Percentiles rank a stretch among this genome's conserved stretches.
phyloP scores from a whole-genome alignment of 2,113 vertebrate species.

The Periophthalmus modestus region DNA sequence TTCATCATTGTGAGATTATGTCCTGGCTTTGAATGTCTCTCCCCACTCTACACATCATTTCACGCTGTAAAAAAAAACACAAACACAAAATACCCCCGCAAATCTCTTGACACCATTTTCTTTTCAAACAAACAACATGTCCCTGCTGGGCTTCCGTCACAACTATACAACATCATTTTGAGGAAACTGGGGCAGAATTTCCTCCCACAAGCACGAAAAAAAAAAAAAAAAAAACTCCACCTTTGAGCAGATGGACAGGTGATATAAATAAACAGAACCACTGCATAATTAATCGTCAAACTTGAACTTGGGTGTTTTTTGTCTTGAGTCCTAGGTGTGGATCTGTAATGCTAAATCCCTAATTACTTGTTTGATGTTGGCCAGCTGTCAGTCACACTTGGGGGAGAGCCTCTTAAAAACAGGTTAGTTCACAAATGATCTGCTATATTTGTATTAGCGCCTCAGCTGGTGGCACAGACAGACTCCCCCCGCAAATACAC shows the following conservation, averaged over 20 bases:
- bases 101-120: background rate
- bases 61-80: background rate
- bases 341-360: conserved; percentile 70
- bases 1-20: too few relatives aligned
- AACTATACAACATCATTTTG: too few relatives aligned
- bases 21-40: background rate
- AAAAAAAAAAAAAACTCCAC: background rate
- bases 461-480: conserved; percentile 81
- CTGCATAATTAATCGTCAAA: background rate
- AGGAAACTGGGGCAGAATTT: background rate
- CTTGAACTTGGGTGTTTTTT: conserved; percentile 13
- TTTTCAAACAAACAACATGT: background rate
- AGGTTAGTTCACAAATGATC: conserved; percentile 81
- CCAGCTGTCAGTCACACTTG: conserved; percentile 80
- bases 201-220: too few relatives aligned
- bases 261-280: conserved; percentile 17
- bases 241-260: conserved; percentile 8
- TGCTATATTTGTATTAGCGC: conserved; percentile 84
- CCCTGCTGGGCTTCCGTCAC: background rate
- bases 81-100: background rate
- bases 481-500: background rate
- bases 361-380: conserved; percentile 78
- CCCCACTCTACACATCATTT: too few relatives aligned
- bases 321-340: conserved; percentile 49
- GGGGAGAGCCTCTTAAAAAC: conserved; percentile 74